These are phyloP conservation scores for Rhadina sibilatrix DNA, from an alignment of 2,113 vertebrate genomes.

Conservation along the genomic window DNA sequence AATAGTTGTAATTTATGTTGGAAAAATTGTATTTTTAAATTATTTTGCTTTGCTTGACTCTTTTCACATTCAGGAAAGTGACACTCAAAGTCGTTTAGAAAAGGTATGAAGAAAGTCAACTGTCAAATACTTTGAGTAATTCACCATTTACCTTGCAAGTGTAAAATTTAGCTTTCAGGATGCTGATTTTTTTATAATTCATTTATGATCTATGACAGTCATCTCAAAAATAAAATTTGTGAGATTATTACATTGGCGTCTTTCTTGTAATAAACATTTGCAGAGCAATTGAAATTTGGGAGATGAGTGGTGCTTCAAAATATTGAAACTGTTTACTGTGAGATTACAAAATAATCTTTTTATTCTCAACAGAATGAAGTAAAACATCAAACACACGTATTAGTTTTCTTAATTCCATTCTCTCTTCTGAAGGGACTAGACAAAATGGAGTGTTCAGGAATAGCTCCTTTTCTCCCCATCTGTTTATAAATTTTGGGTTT, in stretches of 20 bases:
- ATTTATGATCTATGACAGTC: background rate
- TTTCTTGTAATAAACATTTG: background rate
- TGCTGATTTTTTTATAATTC: background rate
- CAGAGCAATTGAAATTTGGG: background rate
- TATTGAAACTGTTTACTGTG: background rate
- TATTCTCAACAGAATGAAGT: background rate
- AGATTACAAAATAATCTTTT: background rate
- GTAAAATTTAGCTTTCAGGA: background rate
- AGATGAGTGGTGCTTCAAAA: background rate
- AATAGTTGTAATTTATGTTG: background rate
- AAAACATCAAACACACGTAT: background rate
- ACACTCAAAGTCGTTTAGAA: background rate
- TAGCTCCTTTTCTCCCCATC: background rate
- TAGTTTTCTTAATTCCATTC: background rate
- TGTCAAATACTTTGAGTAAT: background rate
- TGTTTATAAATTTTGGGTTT: background rate
- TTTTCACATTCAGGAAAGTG: background rate
- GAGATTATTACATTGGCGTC: background rate
- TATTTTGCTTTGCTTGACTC: background rate
- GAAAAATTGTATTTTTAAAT: background rate
- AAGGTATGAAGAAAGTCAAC: background rate
- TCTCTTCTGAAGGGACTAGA: background rate
- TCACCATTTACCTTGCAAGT: background rate
- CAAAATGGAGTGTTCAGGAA: background rate
- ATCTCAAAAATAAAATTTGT: background rate